Conservation (phyloP, 2,113 vertebrate genomes). For the Gambusia holbrooki region DNA sequence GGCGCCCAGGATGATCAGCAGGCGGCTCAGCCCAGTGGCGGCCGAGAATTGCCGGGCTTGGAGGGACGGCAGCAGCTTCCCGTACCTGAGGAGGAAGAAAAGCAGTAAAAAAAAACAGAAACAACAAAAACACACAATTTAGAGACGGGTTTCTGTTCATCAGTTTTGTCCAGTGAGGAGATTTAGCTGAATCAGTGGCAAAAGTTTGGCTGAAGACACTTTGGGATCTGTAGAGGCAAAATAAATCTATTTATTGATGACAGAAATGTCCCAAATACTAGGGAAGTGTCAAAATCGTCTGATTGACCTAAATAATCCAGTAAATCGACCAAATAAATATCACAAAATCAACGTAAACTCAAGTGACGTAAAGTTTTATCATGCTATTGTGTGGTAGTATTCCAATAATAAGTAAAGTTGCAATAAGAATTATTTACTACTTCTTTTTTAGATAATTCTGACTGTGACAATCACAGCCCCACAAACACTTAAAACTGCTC, state of each 20-base stretch:
- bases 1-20: constrained; percentile 81
- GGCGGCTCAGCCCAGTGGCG: constrained; percentile 80
- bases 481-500: no score
- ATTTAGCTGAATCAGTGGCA: neutral
- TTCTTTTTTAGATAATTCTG: no score
- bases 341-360: neutral
- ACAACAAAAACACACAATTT: neutral
- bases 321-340: neutral
- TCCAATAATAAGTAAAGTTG: no score
- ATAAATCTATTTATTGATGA: neutral
- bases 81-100: constrained; percentile 69
- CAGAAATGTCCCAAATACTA: neutral
- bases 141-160: neutral
- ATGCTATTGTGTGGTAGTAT: no score
- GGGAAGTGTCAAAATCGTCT: no score
- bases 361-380: no score
- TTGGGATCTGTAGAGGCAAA: neutral
- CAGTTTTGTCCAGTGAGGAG: no score
- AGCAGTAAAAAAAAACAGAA: constrained; percentile 1
- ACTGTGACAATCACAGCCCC: no score
- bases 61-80: constrained; percentile 77
- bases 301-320: no score
- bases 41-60: constrained; percentile 82
- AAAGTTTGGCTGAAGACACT: neutral
- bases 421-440: no score